Evolutionary conservation across 2,888 invertebrate species (phyloP).

Genomic region (Coelinius sp.): DNA sequence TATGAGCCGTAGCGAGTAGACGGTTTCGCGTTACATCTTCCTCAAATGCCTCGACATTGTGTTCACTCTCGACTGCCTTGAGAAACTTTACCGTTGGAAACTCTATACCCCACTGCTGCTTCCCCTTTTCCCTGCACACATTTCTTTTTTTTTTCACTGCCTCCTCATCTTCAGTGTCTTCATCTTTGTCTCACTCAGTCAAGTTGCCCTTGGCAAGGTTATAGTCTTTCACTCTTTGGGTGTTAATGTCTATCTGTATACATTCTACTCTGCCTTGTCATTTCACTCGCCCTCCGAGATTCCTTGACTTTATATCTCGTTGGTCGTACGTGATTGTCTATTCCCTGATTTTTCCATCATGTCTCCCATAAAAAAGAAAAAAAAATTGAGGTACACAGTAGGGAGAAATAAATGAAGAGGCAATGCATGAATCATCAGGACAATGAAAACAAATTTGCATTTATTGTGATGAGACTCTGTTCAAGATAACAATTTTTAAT

Average conservation of each 20-base stretch:
- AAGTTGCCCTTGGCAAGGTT: not conserved
- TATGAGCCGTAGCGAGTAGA: slow-evolving; percentile 66
- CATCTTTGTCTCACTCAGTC: slow-evolving; percentile 16
- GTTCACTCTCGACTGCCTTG: slow-evolving; percentile 34
- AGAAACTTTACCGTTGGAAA: slow-evolving; percentile 34
- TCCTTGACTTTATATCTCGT: slow-evolving; percentile 32
- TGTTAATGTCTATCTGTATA: slow-evolving; percentile 18
- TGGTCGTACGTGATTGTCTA: slow-evolving; percentile 31
- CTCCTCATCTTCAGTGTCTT: slow-evolving; percentile 7
- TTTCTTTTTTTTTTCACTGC: slow-evolving; percentile 35
- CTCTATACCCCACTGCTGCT: slow-evolving; percentile 34
- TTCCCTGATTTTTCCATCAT: slow-evolving; percentile 20
- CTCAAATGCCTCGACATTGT: slow-evolving; percentile 56
- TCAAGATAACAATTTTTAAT: too few species aligned
- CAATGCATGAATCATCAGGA: not conserved
- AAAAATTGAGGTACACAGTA: not conserved
- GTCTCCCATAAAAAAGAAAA: not conserved
- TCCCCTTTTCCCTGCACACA: slow-evolving; percentile 29
- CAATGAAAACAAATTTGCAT: not conserved
- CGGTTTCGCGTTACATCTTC: slow-evolving; percentile 64
- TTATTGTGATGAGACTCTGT: too few species aligned
- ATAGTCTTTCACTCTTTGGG: slow-evolving; percentile 33
- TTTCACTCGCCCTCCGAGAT: slow-evolving; percentile 29
- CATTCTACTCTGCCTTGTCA: slow-evolving; percentile 26
- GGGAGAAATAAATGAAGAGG: not conserved